Evolutionary conservation across 1,140 invertebrate species (phyloP), one percentile per base, ranked within the genome.

Genomic region (Coelopa frigida): DNA sequence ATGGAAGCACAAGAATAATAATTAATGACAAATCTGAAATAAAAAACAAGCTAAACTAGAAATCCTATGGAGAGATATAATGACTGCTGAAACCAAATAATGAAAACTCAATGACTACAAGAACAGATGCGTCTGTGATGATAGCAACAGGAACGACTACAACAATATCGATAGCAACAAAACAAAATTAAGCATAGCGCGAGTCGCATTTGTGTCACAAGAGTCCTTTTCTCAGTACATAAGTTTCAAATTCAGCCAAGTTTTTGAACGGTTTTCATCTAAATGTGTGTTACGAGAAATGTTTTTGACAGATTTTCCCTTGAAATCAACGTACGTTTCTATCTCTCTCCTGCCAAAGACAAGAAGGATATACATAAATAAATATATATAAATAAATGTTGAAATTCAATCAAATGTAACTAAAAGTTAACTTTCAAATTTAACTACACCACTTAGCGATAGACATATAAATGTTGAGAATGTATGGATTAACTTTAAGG

Each of bases 351-450:
- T n/a, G n/a, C n/a, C n/a, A n/a, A n/a, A n/a, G n/a, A n/a, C n/a
- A n/a, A n/a, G n/a, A n/a, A n/a, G n/a, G n/a, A n/a, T n/a, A n/a
- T n/a, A n/a, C n/a, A n/a, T n/a, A n/a, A n/a, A 31, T 42, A 42
- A 42, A 20, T 29, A 14, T 29, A 26, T 12, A 11, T 41, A 27
- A 8, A 26, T 10, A 42, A 17, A 20, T 18, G n/a, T 33, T 33
- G 18, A 15, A 26, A 42, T 20, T 35, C 46, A 48, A 48, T 48
- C 40, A 48, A 48, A 38, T 48, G 46, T 29, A 48, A 48, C 44
- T 26, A 22, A 48, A 48, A 48, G 46, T 48, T 48, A 48, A 48
- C 46, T 38, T n/a, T n/a, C n/a, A n/a, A n/a, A n/a, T n/a, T n/a
- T n/a, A n/a, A n/a, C n/a, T n/a, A n/a, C n/a, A n/a, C n/a, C n/a